Percentiles rank a stretch among this genome's conserved stretches.
Conservation (phyloP, 2,113 vertebrate genomes). For the Strix uralensis region DNA sequence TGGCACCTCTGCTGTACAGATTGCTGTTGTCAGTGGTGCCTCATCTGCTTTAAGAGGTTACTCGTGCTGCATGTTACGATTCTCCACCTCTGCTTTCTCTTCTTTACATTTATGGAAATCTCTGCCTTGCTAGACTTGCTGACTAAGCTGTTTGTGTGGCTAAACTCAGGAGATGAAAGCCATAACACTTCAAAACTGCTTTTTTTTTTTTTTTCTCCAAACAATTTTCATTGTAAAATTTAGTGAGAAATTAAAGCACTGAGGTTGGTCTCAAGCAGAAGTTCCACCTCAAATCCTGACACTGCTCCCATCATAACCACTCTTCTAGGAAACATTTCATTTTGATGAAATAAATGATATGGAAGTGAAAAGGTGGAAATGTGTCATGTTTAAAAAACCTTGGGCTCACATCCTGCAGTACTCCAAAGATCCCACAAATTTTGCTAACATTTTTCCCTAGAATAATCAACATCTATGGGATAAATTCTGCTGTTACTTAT, state of each 20-base stretch:
- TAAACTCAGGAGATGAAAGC: background rate
- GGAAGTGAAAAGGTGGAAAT: background rate
- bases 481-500: background rate
- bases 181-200: background rate
- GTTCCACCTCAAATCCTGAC: background rate
- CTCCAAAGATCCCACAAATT: background rate
- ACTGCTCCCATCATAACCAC: background rate
- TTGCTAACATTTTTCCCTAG: background rate
- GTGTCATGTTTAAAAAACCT: background rate
- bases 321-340: background rate
- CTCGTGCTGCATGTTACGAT: rapidly evolving
- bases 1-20: background rate
- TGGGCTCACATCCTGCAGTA: background rate
- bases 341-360: background rate
- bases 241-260: background rate
- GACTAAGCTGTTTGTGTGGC: background rate
- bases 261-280: background rate
- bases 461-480: rapidly evolving
- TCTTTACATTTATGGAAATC: background rate
- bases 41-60: background rate
- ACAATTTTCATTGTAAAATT: background rate
- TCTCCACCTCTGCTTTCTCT: background rate
- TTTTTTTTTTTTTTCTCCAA: background rate
- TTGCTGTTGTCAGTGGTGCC: background rate
- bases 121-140: background rate